Percentiles rank a stretch among this genome's conserved stretches.
Evolutionary conservation across 1,140 invertebrate genomes (phyloP).

Genomic region (Ceratina japonica): DNA sequence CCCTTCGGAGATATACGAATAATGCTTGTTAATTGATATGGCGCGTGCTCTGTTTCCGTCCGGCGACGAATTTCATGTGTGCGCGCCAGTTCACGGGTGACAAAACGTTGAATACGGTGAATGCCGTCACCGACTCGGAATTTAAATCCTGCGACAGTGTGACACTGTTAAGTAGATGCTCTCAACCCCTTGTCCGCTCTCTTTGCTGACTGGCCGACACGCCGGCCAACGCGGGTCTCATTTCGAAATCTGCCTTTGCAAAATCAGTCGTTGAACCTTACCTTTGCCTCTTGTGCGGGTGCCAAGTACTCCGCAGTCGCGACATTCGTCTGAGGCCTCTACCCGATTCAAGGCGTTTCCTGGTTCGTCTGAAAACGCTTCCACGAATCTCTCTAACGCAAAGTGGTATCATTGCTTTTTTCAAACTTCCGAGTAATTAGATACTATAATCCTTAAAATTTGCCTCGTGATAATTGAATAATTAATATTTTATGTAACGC

Average conservation of each 20-base stretch:
- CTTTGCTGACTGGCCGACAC: slow-evolving; percentile 26
- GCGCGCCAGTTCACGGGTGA: slow-evolving; percentile 44
- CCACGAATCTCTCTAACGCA: not conserved
- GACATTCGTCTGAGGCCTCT: slow-evolving; percentile 34
- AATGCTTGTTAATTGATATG: slow-evolving; percentile 43
- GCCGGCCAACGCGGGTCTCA: slow-evolving; percentile 44
- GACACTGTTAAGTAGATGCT: slow-evolving; percentile 47
- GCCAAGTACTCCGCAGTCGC: slow-evolving; percentile 43
- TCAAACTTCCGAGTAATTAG: no score
- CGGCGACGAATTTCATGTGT: slow-evolving; percentile 35
- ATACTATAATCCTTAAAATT: no score
- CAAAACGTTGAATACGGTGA: slow-evolving; percentile 51
- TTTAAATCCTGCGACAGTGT: slow-evolving; percentile 56
- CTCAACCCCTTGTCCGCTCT: slow-evolving; percentile 26
- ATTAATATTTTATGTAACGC: no score
- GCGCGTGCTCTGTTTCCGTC: slow-evolving; percentile 38
- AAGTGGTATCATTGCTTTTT: not conserved
- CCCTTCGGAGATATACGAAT: slow-evolving; percentile 22
- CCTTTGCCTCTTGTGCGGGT: slow-evolving; percentile 41
- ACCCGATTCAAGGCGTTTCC: slow-evolving; percentile 30
- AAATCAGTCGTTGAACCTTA: slow-evolving; percentile 51
- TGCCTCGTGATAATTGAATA: no score
- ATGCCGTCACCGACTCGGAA: slow-evolving; percentile 61
- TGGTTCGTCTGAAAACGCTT: slow-evolving; percentile 9
- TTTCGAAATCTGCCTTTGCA: slow-evolving; percentile 44